A percentile compares a stretch with the other conserved stretches of the same genome.
phyloP scores from a whole-genome alignment of 2,797 vertebrate species.

The Margarornis squamiger region DNA sequence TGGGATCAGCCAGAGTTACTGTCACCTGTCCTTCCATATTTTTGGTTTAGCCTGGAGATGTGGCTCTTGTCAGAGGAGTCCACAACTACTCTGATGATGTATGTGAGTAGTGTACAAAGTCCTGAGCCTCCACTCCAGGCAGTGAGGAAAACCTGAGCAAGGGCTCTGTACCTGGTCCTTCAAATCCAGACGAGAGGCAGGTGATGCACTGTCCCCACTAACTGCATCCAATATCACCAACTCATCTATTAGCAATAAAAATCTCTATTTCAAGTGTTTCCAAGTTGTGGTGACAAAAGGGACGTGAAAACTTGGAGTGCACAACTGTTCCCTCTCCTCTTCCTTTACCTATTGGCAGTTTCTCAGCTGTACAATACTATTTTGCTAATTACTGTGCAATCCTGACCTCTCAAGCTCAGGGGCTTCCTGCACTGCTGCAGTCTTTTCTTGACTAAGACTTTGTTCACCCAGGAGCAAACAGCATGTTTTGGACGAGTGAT shows the following conservation, averaged over 20 bases:
- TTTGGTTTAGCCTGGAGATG: neutral
- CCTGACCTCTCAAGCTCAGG: neutral
- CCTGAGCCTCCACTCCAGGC: neutral
- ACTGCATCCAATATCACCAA: neutral
- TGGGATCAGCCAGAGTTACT: neutral
- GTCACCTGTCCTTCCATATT: neutral
- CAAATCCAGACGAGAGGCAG: neutral
- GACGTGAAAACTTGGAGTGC: neutral
- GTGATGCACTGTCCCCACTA: neutral
- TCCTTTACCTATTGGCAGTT: neutral
- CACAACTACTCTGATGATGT: neutral
- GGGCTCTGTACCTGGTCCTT: neutral
- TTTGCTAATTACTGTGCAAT: neutral
- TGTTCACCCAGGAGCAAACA: neutral
- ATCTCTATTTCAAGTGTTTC: neutral
- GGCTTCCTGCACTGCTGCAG: neutral
- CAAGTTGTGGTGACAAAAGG: neutral
- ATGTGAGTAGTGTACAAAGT: too few species aligned
- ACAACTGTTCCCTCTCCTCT: neutral
- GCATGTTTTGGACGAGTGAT: neutral
- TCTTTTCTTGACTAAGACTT: neutral
- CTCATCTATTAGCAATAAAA: neutral
- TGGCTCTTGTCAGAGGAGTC: neutral
- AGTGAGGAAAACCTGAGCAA: neutral
- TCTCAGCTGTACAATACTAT: neutral